A percentile compares a stretch with the other conserved stretches of the same genome.
phyloP scores from a whole-genome alignment of 2,113 vertebrate species.

The Forbesichthys papilliferus region DNA sequence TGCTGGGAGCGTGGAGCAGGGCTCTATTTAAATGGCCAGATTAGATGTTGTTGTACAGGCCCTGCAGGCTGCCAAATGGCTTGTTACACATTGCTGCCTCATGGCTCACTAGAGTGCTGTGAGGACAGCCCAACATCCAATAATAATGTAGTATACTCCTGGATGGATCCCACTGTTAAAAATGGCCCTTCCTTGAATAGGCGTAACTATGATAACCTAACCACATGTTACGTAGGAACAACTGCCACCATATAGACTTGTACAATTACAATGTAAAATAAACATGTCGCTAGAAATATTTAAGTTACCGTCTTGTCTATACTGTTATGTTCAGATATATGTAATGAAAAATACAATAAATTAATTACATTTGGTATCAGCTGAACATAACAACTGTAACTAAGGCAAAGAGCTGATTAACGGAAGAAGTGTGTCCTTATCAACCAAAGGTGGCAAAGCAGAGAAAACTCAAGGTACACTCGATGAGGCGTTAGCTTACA shows the following conservation, averaged over 20 bases:
- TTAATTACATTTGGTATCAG: too few species aligned
- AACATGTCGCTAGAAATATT: too few species aligned
- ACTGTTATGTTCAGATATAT: too few species aligned
- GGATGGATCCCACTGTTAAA: neutral
- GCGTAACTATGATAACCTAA: neutral
- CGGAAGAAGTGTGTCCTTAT: too few species aligned
- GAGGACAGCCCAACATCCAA: slow-evolving; percentile 20
- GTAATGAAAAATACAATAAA: neutral
- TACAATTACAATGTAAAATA: neutral
- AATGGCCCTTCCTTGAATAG: neutral
- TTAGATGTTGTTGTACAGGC: slow-evolving; percentile 63
- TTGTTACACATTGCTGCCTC: slow-evolving; percentile 34
- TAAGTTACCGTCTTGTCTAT: too few species aligned
- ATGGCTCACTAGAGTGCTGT: slow-evolving; percentile 17
- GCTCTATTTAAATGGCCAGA: slow-evolving; percentile 65
- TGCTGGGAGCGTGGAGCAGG: slow-evolving; percentile 45
- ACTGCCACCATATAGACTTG: neutral
- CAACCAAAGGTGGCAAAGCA: too few species aligned
- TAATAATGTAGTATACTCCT: slow-evolving; percentile 12
- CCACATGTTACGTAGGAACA: neutral
- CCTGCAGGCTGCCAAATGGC: slow-evolving; percentile 50
- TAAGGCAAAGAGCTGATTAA: too few species aligned
- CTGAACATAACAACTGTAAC: too few species aligned
- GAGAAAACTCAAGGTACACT: too few species aligned
- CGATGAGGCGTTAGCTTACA: too few species aligned